Evolutionary conservation across 2,797 vertebrate species (phyloP), one percentile per base, ranked within the genome.

Genomic region (Fundulus diaphanus): DNA sequence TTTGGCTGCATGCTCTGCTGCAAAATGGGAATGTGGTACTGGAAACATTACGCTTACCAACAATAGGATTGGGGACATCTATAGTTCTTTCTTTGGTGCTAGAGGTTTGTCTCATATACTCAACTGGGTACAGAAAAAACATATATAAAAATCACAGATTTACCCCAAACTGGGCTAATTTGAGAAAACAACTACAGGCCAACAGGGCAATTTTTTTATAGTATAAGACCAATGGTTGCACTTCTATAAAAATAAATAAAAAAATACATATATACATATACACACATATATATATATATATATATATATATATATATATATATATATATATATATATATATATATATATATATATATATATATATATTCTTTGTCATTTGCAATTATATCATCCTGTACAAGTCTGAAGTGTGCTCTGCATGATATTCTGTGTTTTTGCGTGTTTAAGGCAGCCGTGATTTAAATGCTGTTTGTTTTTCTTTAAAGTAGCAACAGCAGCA

Each of bases 391-490:
- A 61, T 80, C 68, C 72, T 57, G 79, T 72, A 74, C 73, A 71
- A 42, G 81, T 84, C 70, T 75, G 67, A 78, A 70, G 73, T 22
- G 51, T 85, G 77, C 56, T 82, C 80, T 33, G 54, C 74, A 72
- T 92, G 88, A 92, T 87, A 89, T 92, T 92, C 85, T 40, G 33
- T 59, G 44, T 33, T 44, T 78, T 5, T 61, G 74, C 68, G 76
- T 65, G 77, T 72, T 27, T 57, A 15, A 70, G 82, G 85, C 18
- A 8, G 51, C 82, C 76, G 77, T 79, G 89, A 95, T 95, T 94
- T 93, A 94, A 95, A 94, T 88, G 90, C 51, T 37, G 87, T 94
- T 95, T 94, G 90, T 93, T 96, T 94, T 92, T 90, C 78, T 94
- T 90, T 71, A 92, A 89, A 88, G 87, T 87, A 88, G 82, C 85